Conservation (phyloP, 2,113 vertebrate species). For the Acanthisitta chloris region DNA sequence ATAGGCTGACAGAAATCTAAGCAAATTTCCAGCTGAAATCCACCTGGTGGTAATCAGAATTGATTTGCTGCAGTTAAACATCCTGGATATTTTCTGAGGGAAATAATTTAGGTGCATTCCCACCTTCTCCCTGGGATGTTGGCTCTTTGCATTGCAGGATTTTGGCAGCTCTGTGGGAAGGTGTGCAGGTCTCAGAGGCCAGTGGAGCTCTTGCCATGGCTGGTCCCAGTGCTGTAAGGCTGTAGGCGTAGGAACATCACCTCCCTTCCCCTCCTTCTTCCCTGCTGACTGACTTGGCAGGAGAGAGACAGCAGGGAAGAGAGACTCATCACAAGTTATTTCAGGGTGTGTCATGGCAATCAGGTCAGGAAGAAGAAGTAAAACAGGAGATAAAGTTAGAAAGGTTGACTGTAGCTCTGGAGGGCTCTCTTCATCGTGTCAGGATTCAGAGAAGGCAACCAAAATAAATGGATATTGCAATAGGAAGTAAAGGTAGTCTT, state of each 20-base stretch:
- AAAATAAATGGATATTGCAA: background rate
- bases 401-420: background rate
- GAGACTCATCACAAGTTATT: background rate
- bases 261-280: background rate
- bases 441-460: background rate
- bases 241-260: fast-evolving
- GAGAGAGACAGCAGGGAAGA: background rate
- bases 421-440: background rate
- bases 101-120: background rate
- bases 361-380: background rate
- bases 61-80: background rate
- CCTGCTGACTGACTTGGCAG: background rate
- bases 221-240: fast-evolving
- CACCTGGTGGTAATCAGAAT: background rate
- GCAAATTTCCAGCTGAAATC: slow-evolving; percentile 10
- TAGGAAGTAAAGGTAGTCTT: background rate
- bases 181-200: background rate
- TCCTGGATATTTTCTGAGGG: background rate
- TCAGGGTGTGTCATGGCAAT: background rate
- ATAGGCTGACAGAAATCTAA: background rate
- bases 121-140: fast-evolving
- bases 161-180: background rate
- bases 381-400: background rate
- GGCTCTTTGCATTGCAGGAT: background rate
- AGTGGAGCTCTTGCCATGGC: background rate